phyloP scores from a whole-genome alignment of 2,888 invertebrate genomes.

The Oxyscelio sp. region DNA sequence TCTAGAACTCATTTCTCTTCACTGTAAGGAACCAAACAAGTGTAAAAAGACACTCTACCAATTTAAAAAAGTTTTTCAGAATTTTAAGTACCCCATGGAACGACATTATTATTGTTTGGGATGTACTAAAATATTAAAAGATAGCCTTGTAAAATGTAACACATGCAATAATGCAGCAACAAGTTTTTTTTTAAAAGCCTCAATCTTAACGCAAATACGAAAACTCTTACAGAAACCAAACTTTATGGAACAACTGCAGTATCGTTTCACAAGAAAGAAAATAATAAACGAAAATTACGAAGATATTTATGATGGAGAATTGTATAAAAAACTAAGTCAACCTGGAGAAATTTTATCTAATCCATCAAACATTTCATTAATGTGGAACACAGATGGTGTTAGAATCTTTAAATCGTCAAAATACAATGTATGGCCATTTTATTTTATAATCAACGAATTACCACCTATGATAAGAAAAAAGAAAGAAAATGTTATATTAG shows the following conservation, averaged over 20 bases:
- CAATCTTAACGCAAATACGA: conserved; percentile 43
- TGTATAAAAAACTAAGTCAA: conserved; percentile 6
- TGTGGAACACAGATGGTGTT: too few relatives aligned
- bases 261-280: conserved; percentile 46
- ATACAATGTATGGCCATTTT: too few relatives aligned
- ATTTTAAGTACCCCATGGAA: neutral
- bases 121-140: neutral
- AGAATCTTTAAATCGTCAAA: too few relatives aligned
- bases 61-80: neutral
- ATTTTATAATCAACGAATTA: too few relatives aligned
- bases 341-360: too few relatives aligned
- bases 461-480: too few relatives aligned
- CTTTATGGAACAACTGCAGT: conserved; percentile 61
- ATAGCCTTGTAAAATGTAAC: neutral
- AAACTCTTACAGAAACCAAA: conserved; percentile 23
- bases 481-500: too few relatives aligned
- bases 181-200: neutral
- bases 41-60: neutral
- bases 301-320: conserved; percentile 22
- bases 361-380: too few relatives aligned
- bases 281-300: neutral
- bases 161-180: neutral
- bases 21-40: neutral
- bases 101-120: neutral
- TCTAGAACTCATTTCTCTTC: neutral